These are phyloP conservation scores for Patella depressa DNA, from an alignment of 2,888 invertebrate species.

Conservation along the genomic window DNA sequence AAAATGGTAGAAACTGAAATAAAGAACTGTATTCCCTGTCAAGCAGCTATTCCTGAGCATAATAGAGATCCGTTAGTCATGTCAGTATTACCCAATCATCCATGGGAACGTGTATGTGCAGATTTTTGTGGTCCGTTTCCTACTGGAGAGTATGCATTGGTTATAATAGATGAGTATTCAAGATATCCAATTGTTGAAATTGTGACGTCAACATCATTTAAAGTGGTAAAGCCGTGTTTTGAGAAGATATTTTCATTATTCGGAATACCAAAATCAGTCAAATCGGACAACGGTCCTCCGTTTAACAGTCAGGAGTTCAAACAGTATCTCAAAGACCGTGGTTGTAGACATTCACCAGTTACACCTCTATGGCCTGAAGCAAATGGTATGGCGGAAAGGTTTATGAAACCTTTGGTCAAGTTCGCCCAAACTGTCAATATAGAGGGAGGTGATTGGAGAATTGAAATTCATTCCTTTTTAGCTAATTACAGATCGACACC, in stretches of 20 bases:
- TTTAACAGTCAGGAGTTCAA: slow-evolving; percentile 27
- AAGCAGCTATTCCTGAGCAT: slow-evolving; percentile 26
- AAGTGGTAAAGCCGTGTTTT: slow-evolving; percentile 29
- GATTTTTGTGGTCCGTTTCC: slow-evolving; percentile 37
- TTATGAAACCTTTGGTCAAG: slow-evolving; percentile 36
- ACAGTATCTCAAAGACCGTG: background rate
- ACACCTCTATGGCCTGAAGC: slow-evolving; percentile 42
- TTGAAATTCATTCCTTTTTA: background rate
- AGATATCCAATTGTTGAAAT: slow-evolving; percentile 36
- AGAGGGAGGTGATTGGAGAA: background rate
- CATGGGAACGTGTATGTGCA: slow-evolving; percentile 28
- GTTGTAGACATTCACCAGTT: slow-evolving; percentile 39
- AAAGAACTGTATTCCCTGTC: slow-evolving; percentile 39
- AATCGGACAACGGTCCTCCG: slow-evolving; percentile 40
- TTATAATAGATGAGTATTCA: slow-evolving; percentile 19
- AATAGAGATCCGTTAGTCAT: slow-evolving; percentile 19
- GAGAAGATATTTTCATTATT: slow-evolving; percentile 25
- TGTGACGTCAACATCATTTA: slow-evolving; percentile 25
- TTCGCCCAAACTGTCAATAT: background rate
- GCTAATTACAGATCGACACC: background rate
- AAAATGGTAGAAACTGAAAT: slow-evolving; percentile 25
- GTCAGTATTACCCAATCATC: slow-evolving; percentile 11
- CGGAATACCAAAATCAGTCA: slow-evolving; percentile 29
- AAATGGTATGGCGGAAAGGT: slow-evolving; percentile 42
- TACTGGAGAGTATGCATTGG: slow-evolving; percentile 24